These are phyloP conservation scores for Bombus terrestris DNA, from an alignment of 1,140 invertebrate species.

Conservation along the genomic window DNA sequence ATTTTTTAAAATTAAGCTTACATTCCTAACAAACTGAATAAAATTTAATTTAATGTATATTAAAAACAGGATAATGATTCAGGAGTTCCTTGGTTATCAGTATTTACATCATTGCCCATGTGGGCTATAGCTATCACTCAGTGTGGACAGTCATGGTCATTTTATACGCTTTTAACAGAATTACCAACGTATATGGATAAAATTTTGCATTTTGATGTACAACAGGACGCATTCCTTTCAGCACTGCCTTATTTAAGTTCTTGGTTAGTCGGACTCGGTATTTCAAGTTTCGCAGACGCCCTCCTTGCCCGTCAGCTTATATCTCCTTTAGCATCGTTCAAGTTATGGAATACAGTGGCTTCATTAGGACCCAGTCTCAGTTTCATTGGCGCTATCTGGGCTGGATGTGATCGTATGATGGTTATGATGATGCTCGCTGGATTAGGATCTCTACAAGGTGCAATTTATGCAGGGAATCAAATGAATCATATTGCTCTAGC, in stretches of 20 bases:
- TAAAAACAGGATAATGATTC: conserved; percentile 64
- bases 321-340: conserved; percentile 87
- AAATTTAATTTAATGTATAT: conserved; percentile 16
- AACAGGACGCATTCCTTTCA: conserved; percentile 81
- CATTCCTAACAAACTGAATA: background rate
- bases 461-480: conserved; percentile 90
- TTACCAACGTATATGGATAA: conserved; percentile 97
- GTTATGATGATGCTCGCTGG: conserved; percentile 88
- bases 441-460: conserved; percentile 88
- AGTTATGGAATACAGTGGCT: conserved; percentile 89
- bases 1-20: conserved; percentile 24
- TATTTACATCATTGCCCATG: conserved; percentile 91
- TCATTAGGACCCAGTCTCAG: conserved; percentile 89
- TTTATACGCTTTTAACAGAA: conserved; percentile 97
- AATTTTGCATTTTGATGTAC: conserved; percentile 94
- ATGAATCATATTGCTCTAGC: conserved; percentile 95
- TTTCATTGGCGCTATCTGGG: conserved; percentile 89
- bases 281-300: conserved; percentile 89
- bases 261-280: conserved; percentile 88
- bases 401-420: conserved; percentile 88
- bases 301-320: conserved; percentile 86
- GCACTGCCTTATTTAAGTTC: conserved; percentile 80
- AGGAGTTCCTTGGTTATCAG: conserved; percentile 88
- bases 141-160: conserved; percentile 96
- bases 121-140: conserved; percentile 95